Evolutionary conservation across 2,797 vertebrate genomes (phyloP).

Genomic region (Rhinichthys osculus): DNA sequence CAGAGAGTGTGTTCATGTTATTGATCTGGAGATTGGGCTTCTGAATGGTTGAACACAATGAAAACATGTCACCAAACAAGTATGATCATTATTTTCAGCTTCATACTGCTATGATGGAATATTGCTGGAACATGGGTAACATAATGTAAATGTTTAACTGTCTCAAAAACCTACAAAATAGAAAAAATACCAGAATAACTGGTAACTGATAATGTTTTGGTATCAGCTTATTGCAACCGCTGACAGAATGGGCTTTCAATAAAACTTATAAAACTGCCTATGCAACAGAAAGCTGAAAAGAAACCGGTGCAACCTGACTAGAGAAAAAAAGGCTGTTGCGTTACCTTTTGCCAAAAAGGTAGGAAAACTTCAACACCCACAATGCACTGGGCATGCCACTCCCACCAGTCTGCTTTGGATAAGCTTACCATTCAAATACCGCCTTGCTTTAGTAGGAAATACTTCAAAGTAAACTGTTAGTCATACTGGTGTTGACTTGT

Average conservation of each 20-base stretch:
- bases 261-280: neutral
- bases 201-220: neutral
- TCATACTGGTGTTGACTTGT: neutral
- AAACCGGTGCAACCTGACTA: neutral
- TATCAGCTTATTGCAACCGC: neutral
- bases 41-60: neutral
- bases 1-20: constrained; percentile 7
- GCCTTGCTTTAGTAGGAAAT: neutral
- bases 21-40: constrained; percentile 18
- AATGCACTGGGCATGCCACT: neutral
- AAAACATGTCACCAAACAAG: neutral
- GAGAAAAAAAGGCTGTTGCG: neutral
- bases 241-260: neutral
- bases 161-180: neutral
- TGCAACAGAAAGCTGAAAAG: neutral
- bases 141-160: neutral
- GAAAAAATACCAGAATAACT: too few species aligned
- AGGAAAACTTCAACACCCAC: neutral
- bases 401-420: neutral
- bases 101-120: neutral
- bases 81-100: neutral
- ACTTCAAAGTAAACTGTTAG: neutral
- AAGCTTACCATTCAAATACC: neutral
- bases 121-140: neutral
- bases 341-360: neutral